Conservation (phyloP, 2,113 vertebrate species). For the Tragelaphus imberbis region DNA sequence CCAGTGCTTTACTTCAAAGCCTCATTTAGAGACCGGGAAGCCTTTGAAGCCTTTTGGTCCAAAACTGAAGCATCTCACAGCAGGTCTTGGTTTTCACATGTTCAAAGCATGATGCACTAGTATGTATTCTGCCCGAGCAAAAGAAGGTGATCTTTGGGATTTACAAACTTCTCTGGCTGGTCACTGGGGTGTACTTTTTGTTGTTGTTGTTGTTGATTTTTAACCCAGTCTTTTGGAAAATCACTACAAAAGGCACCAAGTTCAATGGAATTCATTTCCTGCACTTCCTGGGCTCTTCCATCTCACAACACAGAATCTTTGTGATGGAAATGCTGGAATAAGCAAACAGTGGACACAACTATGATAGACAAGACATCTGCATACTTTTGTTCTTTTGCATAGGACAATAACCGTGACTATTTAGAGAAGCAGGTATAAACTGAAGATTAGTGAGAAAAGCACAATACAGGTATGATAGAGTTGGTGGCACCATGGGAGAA, state of each 20-base stretch:
- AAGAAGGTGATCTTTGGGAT: not conserved
- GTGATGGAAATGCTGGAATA: not conserved
- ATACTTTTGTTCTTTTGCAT: not conserved
- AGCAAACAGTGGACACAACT: not conserved
- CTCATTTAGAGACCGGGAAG: not conserved
- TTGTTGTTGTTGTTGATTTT: not conserved
- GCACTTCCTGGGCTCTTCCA: not conserved
- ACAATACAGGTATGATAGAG: not conserved
- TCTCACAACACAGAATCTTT: not conserved
- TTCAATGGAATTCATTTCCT: not conserved
- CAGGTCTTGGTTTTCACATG: not conserved
- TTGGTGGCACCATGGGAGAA: not conserved
- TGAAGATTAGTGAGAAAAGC: not conserved
- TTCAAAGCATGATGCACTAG: not conserved
- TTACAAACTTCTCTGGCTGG: not conserved
- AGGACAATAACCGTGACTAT: not conserved
- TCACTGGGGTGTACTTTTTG: not conserved
- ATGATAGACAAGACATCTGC: not conserved
- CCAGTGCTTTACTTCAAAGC: constrained; percentile 34
- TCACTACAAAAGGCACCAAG: not conserved
- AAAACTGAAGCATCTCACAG: constrained; percentile 19
- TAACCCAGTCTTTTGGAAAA: not conserved
- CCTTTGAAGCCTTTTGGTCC: constrained; percentile 36
- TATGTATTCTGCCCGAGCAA: not conserved
- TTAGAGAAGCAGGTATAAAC: not conserved